Evolutionary conservation across 1,140 invertebrate genomes (phyloP).

Genomic region (Zaprionus kolodkinae): DNA sequence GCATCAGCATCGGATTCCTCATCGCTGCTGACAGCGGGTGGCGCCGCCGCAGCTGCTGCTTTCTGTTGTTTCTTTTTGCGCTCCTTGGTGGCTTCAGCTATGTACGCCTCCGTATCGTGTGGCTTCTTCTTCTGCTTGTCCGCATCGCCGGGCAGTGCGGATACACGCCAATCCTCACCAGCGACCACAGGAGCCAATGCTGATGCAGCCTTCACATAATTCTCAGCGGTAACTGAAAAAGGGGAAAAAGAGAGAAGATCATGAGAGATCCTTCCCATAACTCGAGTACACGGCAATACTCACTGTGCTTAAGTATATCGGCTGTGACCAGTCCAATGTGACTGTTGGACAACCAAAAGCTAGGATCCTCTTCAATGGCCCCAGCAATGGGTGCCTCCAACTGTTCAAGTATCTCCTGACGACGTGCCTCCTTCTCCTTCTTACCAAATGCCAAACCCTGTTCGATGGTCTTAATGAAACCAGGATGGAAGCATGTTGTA

Average conservation of each 20-base stretch:
- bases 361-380: conserved; percentile 87
- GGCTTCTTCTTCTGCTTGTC: conserved; percentile 53
- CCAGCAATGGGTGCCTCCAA: conserved; percentile 88
- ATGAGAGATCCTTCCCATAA: not conserved
- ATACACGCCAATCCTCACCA: conserved; percentile 83
- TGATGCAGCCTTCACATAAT: conserved; percentile 83
- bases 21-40: conserved; percentile 32
- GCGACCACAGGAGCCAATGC: conserved; percentile 85
- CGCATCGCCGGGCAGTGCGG: conserved; percentile 48
- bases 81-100: conserved; percentile 62
- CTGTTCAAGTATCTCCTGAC: conserved; percentile 89
- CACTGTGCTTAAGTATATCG: conserved; percentile 88
- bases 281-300: conserved; percentile 10
- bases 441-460: conserved; percentile 91
- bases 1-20: conserved; percentile 28
- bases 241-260: too few relatives aligned
- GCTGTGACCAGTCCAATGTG: conserved; percentile 89
- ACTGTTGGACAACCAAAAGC: conserved; percentile 89
- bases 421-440: conserved; percentile 90
- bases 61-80: conserved; percentile 56
- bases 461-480: conserved; percentile 88
- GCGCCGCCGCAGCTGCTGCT: not conserved
- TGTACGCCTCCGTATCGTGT: conserved; percentile 70
- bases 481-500: conserved; percentile 90
- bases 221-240: conserved; percentile 58